Percentiles rank a stretch among this genome's conserved stretches.
These are phyloP conservation scores for Lithophane semibrunnea DNA, from an alignment of 2,888 invertebrate species.

Conservation along the genomic window DNA sequence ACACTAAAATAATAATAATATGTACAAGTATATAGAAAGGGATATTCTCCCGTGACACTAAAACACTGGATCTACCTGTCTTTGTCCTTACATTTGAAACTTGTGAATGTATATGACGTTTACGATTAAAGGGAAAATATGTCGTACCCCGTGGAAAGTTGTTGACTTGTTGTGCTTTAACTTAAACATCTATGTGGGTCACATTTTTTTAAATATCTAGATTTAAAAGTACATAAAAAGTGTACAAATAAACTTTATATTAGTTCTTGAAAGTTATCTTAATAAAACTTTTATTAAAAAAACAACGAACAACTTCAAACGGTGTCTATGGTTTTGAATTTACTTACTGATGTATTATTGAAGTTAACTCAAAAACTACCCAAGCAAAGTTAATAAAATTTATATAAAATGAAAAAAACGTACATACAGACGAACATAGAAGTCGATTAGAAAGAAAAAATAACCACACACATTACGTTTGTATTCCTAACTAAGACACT, in stretches of 20 bases:
- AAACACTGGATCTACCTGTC: neutral
- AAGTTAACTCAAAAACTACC: too few species aligned
- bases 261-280: neutral
- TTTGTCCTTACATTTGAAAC: neutral
- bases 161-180: neutral
- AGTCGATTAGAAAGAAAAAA: neutral
- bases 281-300: too few species aligned
- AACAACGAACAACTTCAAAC: too few species aligned
- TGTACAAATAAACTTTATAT: neutral
- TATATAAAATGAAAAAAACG: too few species aligned
- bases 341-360: too few species aligned
- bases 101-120: neutral
- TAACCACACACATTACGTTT: neutral
- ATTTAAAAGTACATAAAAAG: neutral
- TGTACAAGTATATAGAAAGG: neutral
- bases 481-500: slow-evolving; percentile 22
- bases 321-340: too few species aligned
- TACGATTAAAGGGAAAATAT: neutral
- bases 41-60: neutral
- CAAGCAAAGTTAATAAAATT: too few species aligned
- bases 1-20: neutral
- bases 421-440: too few species aligned
- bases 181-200: neutral
- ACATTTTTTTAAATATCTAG: neutral
- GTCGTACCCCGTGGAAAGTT: neutral